Conservation (phyloP, 2,797 vertebrate genomes). For the Eutrigla gurnardus region DNA sequence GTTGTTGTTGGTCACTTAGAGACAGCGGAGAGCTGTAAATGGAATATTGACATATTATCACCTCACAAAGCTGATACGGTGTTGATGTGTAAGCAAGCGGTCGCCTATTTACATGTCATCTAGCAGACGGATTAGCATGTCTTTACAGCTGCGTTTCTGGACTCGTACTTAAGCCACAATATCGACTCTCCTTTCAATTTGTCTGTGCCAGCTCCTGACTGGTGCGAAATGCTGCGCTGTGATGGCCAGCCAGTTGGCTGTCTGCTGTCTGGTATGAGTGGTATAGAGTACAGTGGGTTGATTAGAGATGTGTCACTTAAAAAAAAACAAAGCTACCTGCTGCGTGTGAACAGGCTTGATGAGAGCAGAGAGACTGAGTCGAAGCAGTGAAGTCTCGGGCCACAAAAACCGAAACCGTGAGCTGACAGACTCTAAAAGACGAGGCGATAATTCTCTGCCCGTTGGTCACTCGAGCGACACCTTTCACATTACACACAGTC, state of each 20-base stretch:
- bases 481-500: neutral
- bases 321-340: neutral
- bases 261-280: neutral
- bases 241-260: neutral
- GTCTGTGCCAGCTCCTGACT: neutral
- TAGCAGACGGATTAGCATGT: slow-evolving; percentile 3
- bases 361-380: neutral
- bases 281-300: neutral
- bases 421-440: neutral
- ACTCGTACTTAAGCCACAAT: neutral
- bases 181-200: neutral
- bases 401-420: neutral
- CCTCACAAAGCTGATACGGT: neutral
- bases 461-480: neutral
- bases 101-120: neutral
- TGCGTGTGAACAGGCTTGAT: neutral
- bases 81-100: neutral
- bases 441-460: neutral
- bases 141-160: neutral
- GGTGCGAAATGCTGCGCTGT: neutral
- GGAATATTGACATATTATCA: slow-evolving; percentile 12
- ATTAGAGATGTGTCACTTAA: slow-evolving; percentile 1
- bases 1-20: neutral
- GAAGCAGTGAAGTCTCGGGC: neutral
- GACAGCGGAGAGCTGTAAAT: slow-evolving; percentile 8